Evolutionary conservation across 1,140 invertebrate species (phyloP).

Genomic region (Leptinotarsa texana): DNA sequence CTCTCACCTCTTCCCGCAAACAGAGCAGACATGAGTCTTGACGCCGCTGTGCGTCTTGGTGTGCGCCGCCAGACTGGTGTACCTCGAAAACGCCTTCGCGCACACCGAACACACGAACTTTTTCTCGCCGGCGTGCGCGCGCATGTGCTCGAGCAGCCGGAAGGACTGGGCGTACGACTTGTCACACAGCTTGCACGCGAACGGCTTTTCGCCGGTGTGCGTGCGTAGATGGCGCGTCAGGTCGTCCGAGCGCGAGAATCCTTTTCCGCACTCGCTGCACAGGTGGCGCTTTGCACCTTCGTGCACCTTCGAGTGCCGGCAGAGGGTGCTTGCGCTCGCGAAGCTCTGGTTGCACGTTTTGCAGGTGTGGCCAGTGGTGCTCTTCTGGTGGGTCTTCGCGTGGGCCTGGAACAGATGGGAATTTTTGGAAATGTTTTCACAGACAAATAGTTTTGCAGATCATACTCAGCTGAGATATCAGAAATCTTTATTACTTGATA

Average conservation of each 20-base stretch:
- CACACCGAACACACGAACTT: constrained; percentile 65
- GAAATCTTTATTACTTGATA: too few species aligned
- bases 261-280: constrained; percentile 64
- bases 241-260: constrained; percentile 56
- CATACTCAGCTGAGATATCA: too few species aligned
- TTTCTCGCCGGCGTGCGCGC: constrained; percentile 66
- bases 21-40: constrained; percentile 50
- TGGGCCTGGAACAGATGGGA: constrained; percentile 30
- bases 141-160: constrained; percentile 64
- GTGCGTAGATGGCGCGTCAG: constrained; percentile 60
- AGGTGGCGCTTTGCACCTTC: constrained; percentile 62
- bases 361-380: constrained; percentile 48
- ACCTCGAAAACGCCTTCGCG: constrained; percentile 55
- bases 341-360: constrained; percentile 57
- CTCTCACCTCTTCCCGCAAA: constrained; percentile 52
- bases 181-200: constrained; percentile 62
- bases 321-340: constrained; percentile 56
- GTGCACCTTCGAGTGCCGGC: constrained; percentile 53
- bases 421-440: too few species aligned
- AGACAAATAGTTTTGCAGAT: too few species aligned
- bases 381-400: constrained; percentile 34
- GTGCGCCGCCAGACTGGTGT: constrained; percentile 53
- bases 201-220: constrained; percentile 64
- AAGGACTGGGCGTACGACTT: constrained; percentile 53
- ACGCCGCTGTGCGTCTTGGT: constrained; percentile 54